Conservation (phyloP, 2,797 vertebrate genomes). For the Pseudochirops cupreus region DNA sequence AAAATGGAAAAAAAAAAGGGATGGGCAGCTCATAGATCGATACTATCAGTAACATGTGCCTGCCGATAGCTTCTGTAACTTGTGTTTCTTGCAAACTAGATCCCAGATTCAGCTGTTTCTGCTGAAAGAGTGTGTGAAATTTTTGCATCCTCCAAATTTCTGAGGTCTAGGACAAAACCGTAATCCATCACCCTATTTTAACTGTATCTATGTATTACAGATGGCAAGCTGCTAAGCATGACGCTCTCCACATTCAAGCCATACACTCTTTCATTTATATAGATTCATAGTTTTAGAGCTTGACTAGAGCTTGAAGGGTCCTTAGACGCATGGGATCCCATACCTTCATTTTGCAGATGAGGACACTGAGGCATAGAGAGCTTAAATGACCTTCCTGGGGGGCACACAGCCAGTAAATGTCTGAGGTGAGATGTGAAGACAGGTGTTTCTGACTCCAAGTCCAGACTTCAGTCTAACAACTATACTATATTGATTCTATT, state of each 20-base stretch:
- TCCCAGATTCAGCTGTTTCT: background rate
- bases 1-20: background rate
- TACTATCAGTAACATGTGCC: background rate
- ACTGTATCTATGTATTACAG: background rate
- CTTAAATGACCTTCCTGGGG: background rate
- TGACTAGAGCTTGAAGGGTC: background rate
- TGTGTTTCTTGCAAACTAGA: background rate
- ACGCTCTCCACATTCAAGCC: background rate
- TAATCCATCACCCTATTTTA: background rate
- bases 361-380: background rate
- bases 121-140: background rate
- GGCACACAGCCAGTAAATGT: background rate
- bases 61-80: background rate
- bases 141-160: background rate
- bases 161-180: background rate
- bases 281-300: background rate
- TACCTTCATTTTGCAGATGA: background rate
- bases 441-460: background rate
- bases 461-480: background rate
- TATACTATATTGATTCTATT: background rate
- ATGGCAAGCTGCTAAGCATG: background rate
- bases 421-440: background rate
- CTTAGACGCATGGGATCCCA: background rate
- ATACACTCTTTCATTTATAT: background rate
- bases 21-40: background rate